A percentile compares a stretch with the other conserved stretches of the same genome.
Conservation (phyloP, 2,888 invertebrate genomes). For the Amblyjoppa proteus region DNA sequence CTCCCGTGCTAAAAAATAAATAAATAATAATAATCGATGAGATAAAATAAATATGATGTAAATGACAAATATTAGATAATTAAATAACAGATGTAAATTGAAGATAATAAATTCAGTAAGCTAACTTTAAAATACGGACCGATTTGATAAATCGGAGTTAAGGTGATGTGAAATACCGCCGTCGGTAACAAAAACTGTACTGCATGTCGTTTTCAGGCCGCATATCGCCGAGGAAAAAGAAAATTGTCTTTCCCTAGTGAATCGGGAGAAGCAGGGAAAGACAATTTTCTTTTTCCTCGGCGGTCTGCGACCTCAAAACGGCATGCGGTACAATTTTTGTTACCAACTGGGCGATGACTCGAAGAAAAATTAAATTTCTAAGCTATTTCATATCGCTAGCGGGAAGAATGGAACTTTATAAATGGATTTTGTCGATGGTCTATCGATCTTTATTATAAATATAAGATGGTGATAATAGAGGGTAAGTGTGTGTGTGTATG, state of each 20-base stretch:
- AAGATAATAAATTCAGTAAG: too few species aligned
- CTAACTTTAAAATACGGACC: not conserved
- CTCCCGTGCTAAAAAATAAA: not conserved
- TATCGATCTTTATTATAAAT: conserved; percentile 66
- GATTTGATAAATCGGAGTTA: not conserved
- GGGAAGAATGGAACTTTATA: not conserved
- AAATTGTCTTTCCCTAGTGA: too few species aligned
- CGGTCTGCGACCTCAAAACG: too few species aligned
- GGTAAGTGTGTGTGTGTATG: conserved; percentile 38
- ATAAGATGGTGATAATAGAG: conserved; percentile 62
- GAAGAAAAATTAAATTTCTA: not conserved
- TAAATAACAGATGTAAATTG: not conserved
- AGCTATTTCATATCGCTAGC: too few species aligned
- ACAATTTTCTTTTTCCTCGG: too few species aligned
- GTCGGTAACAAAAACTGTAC: too few species aligned
- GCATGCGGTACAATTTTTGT: too few species aligned
- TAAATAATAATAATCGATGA: not conserved
- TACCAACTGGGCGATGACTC: not conserved
- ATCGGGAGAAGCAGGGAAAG: too few species aligned
- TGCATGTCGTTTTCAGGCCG: too few species aligned
- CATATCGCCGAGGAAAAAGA: too few species aligned
- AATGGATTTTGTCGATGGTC: conserved; percentile 43
- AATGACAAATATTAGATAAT: not conserved
- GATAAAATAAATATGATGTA: not conserved
- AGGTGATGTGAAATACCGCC: too few species aligned